Evolutionary conservation across 2,888 invertebrate genomes (phyloP), one percentile per base, ranked within the genome.

Genomic region (Biston betularia): DNA sequence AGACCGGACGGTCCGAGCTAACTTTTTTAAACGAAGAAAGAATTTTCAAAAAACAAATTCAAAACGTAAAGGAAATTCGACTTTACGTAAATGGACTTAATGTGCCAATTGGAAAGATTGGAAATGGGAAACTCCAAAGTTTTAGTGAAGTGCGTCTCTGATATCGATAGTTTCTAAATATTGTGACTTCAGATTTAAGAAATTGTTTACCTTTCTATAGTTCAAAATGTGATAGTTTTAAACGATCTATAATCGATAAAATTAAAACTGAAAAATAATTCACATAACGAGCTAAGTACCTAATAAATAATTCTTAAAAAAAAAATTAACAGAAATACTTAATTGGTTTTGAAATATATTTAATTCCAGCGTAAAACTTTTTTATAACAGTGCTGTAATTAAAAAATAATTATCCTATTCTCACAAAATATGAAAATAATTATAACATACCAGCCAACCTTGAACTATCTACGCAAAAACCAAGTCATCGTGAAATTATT

Each of bases 1-100:
- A 35, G 12, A 52, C 68, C 79, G 78, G 78, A 73, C 76, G 76
- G 74, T 56, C 56, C 33, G 12, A 49, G n/a, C 10, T 15, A 24
- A 14, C 9, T 50, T 54, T 38, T n/a, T 34, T 12, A 45, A 15
- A 33, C 60, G 24, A 42, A 58, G 24, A 42, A 58, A 6, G 34
- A 45, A 49, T 63, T 50, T 53, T n/a, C 14, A 45, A 11, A 55
- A 63, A 56, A 14, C 15, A 48, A 57, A 53, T 56, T 15, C 61
- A 63, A 63, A 60, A 56, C 34, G n/a, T 45, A 10, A 60, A 57
- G 15, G 14, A 52, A 63, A 50, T 15, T 60, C 50, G 35, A 57
- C 53, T 44, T 52, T 63, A 15, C 24, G 40, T 0, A 12, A 0
- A 15, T 33, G 33, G 2, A 40, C 9, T 14, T 14, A 42, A 61